Evolutionary conservation across 1,140 invertebrate species (phyloP).

Genomic region (Drosophila equinoxialis): DNA sequence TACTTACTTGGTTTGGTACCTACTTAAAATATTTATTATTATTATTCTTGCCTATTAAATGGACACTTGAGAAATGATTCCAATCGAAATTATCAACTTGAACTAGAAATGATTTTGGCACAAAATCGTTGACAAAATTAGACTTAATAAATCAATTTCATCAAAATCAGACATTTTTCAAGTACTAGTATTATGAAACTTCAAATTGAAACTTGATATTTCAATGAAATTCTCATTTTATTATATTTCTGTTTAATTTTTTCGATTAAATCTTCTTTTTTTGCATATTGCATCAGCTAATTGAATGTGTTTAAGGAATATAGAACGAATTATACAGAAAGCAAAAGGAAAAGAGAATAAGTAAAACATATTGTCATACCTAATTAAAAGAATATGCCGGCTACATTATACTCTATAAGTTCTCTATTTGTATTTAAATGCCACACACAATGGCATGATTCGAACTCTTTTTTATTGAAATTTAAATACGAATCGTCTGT

Average conservation of each 20-base stretch:
- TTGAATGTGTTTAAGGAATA: not conserved
- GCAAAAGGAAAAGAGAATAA: not conserved
- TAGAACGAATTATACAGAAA: not conserved
- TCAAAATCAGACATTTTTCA: too few relatives aligned
- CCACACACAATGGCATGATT: too few relatives aligned
- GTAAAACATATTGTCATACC: not conserved
- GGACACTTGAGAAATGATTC: not conserved
- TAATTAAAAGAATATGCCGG: not conserved
- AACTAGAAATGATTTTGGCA: too few relatives aligned
- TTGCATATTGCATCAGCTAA: not conserved
- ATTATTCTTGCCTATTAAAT: not conserved
- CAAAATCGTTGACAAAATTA: too few relatives aligned
- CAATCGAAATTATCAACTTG: not conserved
- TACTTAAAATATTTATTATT: not conserved
- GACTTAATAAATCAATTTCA: too few relatives aligned
- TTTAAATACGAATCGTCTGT: too few relatives aligned
- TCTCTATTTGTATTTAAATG: too few relatives aligned
- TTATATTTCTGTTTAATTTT: not conserved
- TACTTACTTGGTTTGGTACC: not conserved
- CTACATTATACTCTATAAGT: not conserved
- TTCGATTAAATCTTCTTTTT: not conserved
- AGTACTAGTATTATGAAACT: too few relatives aligned
- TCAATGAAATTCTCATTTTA: too few relatives aligned
- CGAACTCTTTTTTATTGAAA: too few relatives aligned
- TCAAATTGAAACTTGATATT: too few relatives aligned